Conservation (phyloP, 2,113 vertebrate species). For the Barnardius zonarius region DNA sequence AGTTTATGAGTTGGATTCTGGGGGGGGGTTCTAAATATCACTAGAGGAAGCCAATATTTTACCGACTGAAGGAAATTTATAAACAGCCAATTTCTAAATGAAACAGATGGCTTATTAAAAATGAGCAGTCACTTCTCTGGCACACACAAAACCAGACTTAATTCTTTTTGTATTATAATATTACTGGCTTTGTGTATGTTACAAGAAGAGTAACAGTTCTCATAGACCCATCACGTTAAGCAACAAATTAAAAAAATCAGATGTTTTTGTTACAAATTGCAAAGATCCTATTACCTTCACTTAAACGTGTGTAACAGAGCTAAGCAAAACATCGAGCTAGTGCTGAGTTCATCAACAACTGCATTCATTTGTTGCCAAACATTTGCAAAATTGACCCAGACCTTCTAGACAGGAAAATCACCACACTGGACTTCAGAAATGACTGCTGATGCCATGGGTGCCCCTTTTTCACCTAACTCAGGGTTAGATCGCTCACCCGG, state of each 20-base stretch:
- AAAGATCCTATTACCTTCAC: not conserved
- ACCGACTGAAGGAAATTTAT: slow-evolving; percentile 32
- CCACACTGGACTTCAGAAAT: not conserved
- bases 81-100: slow-evolving; percentile 56
- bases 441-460: not conserved
- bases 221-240: not conserved
- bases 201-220: not conserved
- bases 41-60: slow-evolving; percentile 19
- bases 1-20: slow-evolving; percentile 8
- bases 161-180: slow-evolving; percentile 28
- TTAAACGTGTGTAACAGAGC: not conserved
- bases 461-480: not conserved
- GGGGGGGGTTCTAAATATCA: not conserved
- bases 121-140: slow-evolving; percentile 59
- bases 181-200: not conserved
- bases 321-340: not conserved
- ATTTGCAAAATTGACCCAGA: not conserved
- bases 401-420: not conserved
- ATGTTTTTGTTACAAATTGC: not conserved
- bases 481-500: not conserved
- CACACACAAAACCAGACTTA: not conserved
- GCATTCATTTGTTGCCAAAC: not conserved
- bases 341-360: not conserved
- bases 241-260: not conserved
- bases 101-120: slow-evolving; percentile 68